A percentile compares a stretch with the other conserved stretches of the same genome.
phyloP scores from a whole-genome alignment of 1,140 invertebrate genomes.

The Calephelis virginiensis region DNA sequence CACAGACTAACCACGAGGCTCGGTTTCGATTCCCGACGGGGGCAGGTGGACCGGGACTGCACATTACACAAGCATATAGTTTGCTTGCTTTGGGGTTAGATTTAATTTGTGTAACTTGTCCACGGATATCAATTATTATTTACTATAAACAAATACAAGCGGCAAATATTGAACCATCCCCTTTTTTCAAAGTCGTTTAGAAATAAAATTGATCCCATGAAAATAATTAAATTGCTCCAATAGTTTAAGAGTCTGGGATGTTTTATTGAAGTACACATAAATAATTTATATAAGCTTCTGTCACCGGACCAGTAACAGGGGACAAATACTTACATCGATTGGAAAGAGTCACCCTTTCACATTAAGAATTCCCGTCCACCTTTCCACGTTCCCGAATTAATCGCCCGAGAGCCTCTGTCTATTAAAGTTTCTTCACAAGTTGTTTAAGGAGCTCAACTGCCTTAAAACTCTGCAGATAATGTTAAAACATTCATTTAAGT shows the following conservation, averaged over 20 bases:
- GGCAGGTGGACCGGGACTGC: no score
- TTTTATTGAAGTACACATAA: constrained; percentile 8
- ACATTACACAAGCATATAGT: no score
- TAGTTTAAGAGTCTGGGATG: background rate
- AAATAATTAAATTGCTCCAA: background rate
- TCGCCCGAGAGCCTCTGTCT: constrained; percentile 71
- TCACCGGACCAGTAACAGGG: constrained; percentile 2
- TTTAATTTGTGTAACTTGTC: no score
- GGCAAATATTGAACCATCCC: no score
- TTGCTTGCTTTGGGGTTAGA: no score
- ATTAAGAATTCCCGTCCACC: constrained; percentile 71
- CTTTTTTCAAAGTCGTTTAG: no score
- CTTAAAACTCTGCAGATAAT: constrained; percentile 74
- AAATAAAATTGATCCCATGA: no score
- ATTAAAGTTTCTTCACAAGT: constrained; percentile 74
- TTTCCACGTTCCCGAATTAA: constrained; percentile 71
- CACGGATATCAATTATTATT: no score
- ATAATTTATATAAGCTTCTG: constrained; percentile 6
- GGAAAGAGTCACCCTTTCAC: constrained; percentile 55
- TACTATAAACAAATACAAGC: no score
- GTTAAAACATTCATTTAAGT: constrained; percentile 77
- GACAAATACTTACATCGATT: constrained; percentile 35
- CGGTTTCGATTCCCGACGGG: no score
- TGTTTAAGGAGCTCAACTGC: constrained; percentile 69
- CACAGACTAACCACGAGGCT: no score